Base-by-base conservation (phyloP, 1,140 invertebrate species). In the Chelonus insularis region DNA sequence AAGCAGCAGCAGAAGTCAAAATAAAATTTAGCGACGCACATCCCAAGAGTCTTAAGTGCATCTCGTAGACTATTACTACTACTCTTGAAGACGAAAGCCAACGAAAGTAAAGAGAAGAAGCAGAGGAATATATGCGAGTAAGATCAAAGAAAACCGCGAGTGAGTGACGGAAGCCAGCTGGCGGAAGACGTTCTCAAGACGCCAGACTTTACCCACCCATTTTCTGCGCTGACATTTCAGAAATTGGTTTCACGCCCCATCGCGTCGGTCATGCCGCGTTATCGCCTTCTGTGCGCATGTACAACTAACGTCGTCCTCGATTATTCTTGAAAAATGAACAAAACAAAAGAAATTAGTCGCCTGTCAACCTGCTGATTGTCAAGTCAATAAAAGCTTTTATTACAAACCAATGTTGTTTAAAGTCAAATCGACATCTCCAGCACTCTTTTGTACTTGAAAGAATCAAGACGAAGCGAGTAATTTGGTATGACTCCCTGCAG, bases 131-230 rank as follows among this genome's bases (percentile, higher is more conserved):
- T 63, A 70, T 57, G 59, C 48, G 57, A 54, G 61, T 69, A 50
- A 64, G 72, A 76, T 76, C 72, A 76, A 76, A 75, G 70, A 51
- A 47, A 54, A 51, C 72, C 69, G 72, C 69, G 51, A 37, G 34
- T 74, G 72, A 75, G 65, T 75, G 74, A 76, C 74, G 67, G 71
- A 71, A 73, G 70, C 72, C 74, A 75, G 71, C 73, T 75, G 74
- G 70, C 66, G 65, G 68, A 69, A 67, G 66, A 71, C 67, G 65
- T 70, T 64, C 43, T 18, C 50, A 37, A 20, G 20, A 52, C 21
- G 36, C 48, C 58, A 54, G 48, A 59, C 41, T 32, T 58, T 39
- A 59, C 48, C 54, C 60, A 50, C 57, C 65, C 69, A 66, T 68
- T 71, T 69, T 72, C 68, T 66, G 58, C 65, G 59, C 68, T 47